phyloP scores from a whole-genome alignment of 2,888 invertebrate genomes.

The Notocelia uddmanniana region DNA sequence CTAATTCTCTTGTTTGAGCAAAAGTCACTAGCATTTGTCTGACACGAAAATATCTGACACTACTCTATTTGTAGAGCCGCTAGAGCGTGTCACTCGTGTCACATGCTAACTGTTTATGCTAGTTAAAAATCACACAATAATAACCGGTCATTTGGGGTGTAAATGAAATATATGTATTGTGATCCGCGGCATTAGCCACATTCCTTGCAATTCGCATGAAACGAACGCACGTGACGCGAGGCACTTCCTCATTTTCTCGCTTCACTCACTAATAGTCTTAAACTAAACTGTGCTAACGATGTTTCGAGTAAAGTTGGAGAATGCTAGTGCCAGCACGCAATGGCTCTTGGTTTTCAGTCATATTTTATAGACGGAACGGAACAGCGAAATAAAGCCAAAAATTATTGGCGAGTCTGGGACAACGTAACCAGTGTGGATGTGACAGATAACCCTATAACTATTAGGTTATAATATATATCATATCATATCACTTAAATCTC shows the following conservation, averaged over 20 bases:
- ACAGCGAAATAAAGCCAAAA: background rate
- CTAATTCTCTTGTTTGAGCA: background rate
- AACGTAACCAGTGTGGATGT: no score
- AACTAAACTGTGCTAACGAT: conserved; percentile 25
- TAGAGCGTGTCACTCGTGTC: no score
- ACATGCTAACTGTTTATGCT: no score
- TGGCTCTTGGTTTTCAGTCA: background rate
- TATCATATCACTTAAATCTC: no score
- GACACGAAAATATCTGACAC: background rate
- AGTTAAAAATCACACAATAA: background rate
- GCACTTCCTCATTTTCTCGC: conserved; percentile 25
- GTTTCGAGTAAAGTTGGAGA: background rate
- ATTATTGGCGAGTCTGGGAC: no score
- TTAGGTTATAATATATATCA: no score
- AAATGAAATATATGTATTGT: background rate
- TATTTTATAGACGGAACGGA: background rate
- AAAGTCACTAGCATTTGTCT: background rate
- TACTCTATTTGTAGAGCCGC: no score
- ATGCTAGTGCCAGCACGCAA: conserved; percentile 3
- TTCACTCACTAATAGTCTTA: conserved; percentile 21
- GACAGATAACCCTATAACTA: no score
- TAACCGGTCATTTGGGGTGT: background rate
- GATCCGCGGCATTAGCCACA: background rate
- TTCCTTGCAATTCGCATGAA: conserved; percentile 17
- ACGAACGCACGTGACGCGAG: conserved; percentile 8